Evolutionary conservation across 2,797 vertebrate genomes (phyloP), one percentile per base, ranked within the genome.

Genomic region (Gymnothorax javanicus): DNA sequence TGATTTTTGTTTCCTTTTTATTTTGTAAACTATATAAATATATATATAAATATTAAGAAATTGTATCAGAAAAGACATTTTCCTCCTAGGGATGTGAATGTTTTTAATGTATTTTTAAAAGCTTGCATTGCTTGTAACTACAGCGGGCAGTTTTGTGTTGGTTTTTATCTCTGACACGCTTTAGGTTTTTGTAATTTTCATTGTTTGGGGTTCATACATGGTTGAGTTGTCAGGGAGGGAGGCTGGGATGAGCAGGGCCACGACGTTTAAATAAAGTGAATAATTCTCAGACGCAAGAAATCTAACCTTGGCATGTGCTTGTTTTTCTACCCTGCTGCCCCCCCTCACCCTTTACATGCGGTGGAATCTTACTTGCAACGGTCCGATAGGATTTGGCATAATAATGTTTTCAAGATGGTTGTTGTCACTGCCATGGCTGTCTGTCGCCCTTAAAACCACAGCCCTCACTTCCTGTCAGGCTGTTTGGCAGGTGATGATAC

Each of bases 71-170:
- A 95, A 96, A 95, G 94, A 94, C 95, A 94, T 96, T 96, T 95
- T 96, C 96, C 95, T 96, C 93, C 95, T 95, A 96, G 92, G 94
- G 95, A 96, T 96, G 96, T 94, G 92, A 95, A 96, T 96, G 95
- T 95, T 95, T 95, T 93, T 92, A 95, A 93, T 83, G 86, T 87
- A 91, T 88, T 85, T 89, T 92, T 93, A 91, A 43, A 92, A 94
- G 93, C 89, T 92, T 87, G 91, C 93, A 91, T 95, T 93, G 92
- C 90, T 93, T 93, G 90, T 94, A 93, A 92, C 91, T 94, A 87
- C 86, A 91, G 85, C 85, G 82, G 87, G 81, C 64, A 89, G 84
- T 91, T 90, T 85, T 92, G 82, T 50, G 50, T 85, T 86, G 33
- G 50, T 86, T 84, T 84, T 84, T 67, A 83, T 84, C 75, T 87